phyloP scores from a whole-genome alignment of 2,797 vertebrate genomes.

The Enteromius unitaeniatus region DNA sequence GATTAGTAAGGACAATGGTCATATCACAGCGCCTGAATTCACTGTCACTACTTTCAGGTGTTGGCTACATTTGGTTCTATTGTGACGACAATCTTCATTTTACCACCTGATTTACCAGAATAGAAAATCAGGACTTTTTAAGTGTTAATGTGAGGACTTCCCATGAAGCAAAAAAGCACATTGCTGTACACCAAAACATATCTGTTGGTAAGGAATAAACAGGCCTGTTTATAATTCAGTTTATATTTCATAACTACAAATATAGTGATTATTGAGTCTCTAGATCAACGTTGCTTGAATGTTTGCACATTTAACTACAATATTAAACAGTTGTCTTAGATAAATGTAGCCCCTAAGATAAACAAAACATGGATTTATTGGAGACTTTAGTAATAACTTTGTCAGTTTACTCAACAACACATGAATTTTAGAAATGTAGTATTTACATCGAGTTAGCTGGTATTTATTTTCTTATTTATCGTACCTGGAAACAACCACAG shows the following conservation, averaged over 20 bases:
- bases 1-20: slow-evolving; percentile 59
- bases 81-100: background rate
- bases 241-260: background rate
- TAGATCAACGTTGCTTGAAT: background rate
- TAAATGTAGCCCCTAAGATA: background rate
- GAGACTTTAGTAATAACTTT: background rate
- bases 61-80: background rate
- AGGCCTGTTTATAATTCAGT: too few relatives aligned
- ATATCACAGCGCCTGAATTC: slow-evolving; percentile 30
- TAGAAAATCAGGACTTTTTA: background rate
- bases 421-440: background rate
- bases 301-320: background rate
- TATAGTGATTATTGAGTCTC: background rate
- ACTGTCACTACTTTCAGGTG: slow-evolving; percentile 13
- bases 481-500: slow-evolving; percentile 78
- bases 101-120: background rate
- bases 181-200: background rate
- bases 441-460: background rate
- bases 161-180: background rate
- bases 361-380: background rate
- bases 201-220: background rate
- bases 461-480: slow-evolving; percentile 3
- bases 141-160: background rate
- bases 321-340: background rate
- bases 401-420: background rate